phyloP scores from a whole-genome alignment of 2,797 vertebrate genomes.

The Macrochelys suwanniensis region DNA sequence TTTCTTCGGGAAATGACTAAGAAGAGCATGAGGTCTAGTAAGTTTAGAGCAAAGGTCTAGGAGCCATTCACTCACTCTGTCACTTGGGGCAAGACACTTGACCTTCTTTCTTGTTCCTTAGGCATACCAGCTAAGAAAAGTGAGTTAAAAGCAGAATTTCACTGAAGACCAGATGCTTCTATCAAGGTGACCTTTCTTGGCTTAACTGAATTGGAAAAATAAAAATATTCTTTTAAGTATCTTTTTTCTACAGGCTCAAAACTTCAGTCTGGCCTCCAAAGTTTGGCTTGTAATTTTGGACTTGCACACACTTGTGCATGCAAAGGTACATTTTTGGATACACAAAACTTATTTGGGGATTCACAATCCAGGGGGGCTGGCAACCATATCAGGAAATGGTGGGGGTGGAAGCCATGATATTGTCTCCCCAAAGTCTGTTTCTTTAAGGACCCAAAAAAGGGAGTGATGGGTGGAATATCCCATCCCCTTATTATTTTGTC shows the following conservation, averaged over 20 bases:
- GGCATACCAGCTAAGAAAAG: not conserved
- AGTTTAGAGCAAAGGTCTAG: slow-evolving; percentile 47
- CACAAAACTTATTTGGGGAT: too few species aligned
- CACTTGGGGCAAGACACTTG: slow-evolving; percentile 54
- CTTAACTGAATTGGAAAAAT: slow-evolving; percentile 39
- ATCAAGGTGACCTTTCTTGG: not conserved
- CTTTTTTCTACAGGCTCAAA: not conserved
- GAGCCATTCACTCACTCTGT: slow-evolving; percentile 62
- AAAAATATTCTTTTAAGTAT: not conserved
- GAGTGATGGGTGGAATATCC: not conserved
- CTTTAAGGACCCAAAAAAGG: not conserved
- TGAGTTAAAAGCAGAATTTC: not conserved
- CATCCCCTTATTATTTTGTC: not conserved
- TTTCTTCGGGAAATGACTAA: not conserved
- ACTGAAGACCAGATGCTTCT: not conserved
- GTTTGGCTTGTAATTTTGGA: not conserved
- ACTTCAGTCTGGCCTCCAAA: not conserved
- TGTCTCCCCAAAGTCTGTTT: not conserved
- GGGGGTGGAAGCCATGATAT: not conserved
- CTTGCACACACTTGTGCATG: not conserved
- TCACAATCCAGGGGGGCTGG: too few species aligned
- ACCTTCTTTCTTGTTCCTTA: slow-evolving; percentile 30
- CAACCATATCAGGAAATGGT: not conserved
- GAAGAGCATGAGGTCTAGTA: slow-evolving; percentile 43
- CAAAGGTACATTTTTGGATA: too few species aligned